Evolutionary conservation across 2,797 vertebrate species (phyloP), one percentile per base, ranked within the genome.

Genomic region (Falco concolor): DNA sequence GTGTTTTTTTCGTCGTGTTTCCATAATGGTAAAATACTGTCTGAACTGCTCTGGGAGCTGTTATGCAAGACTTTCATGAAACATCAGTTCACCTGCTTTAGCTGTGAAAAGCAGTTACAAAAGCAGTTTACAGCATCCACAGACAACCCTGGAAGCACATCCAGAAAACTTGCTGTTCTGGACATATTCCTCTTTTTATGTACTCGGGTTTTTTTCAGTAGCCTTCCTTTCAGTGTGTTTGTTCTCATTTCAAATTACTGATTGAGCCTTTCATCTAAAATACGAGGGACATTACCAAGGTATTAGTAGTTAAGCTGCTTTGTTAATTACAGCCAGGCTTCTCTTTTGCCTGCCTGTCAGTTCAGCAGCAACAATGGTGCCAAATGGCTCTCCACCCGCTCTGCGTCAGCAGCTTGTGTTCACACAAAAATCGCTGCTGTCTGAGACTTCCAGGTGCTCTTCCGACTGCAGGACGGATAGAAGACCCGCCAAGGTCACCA

Each of bases 261-360:
- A 1, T 61, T 89, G 84, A 93, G 84, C 57, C 78, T 93, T 97
- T 96, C 94, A 96, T 96, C 89, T 96, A 73, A 79, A 95, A 72
- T 89, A 93, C 2, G 42, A 97, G 94, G 84, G 78, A 93, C 84
- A 93, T 96, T 96, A 93, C 92, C 47, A 40, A 97, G 92, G 95
- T 80, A 94, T 96, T 96, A 95, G 93, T 94, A 64, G 91, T 83
- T 97, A 96, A 96, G 89, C 94, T 93, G 94, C 82, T 93, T 89
- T 96, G 89, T 96, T 96, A 96, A 96, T 95, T 95, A 90, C 76
- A 86, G 79, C 28, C 94, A 86, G 95, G 57, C 79, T 94, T 60
- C 87, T 95, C 84, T 93, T 72, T 86, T 84, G 49, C 65, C 87
- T 91, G 89, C 89, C 79, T 88, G 57, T 88, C 93, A 89, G 68